Conservation (phyloP, 2,113 vertebrate genomes). For the Geothlypis trichas region DNA sequence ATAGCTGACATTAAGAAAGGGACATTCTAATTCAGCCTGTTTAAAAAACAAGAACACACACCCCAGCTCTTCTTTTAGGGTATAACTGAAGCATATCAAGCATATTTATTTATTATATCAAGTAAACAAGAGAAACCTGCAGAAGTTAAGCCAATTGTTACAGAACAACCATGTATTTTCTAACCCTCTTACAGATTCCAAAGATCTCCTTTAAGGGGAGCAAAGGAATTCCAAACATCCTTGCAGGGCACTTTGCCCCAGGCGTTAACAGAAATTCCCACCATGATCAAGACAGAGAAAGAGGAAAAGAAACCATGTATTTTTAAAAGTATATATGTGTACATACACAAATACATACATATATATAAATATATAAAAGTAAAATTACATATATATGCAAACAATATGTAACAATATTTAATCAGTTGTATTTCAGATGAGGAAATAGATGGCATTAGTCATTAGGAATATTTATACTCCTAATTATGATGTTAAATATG, state of each 20-base stretch:
- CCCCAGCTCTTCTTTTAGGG: not conserved
- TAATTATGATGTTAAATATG: not conserved
- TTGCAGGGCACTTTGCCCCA: conserved; percentile 53
- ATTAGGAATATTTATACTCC: not conserved
- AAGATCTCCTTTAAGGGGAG: conserved; percentile 56
- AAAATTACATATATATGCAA: not conserved
- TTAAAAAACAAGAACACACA: not conserved
- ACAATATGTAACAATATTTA: not conserved
- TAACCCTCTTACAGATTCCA: conserved; percentile 46
- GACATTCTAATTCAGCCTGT: not conserved
- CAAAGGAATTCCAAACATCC: conserved; percentile 72
- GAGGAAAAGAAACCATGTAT: not conserved
- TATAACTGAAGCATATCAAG: not conserved
- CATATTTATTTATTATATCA: not conserved
- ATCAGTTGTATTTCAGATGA: not conserved
- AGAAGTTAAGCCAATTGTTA: not conserved
- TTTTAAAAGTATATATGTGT: not conserved
- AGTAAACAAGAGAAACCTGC: conserved; percentile 13
- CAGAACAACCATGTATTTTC: not conserved
- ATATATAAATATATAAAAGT: no score
- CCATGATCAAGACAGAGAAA: not conserved
- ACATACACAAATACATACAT: accelerated
- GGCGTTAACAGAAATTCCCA: conserved; percentile 68
- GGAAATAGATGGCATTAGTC: not conserved
- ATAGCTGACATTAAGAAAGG: not conserved